A percentile compares a stretch with the other conserved stretches of the same genome.
Evolutionary conservation across 1,140 invertebrate genomes (phyloP).

Genomic region (Nephila pilipes): DNA sequence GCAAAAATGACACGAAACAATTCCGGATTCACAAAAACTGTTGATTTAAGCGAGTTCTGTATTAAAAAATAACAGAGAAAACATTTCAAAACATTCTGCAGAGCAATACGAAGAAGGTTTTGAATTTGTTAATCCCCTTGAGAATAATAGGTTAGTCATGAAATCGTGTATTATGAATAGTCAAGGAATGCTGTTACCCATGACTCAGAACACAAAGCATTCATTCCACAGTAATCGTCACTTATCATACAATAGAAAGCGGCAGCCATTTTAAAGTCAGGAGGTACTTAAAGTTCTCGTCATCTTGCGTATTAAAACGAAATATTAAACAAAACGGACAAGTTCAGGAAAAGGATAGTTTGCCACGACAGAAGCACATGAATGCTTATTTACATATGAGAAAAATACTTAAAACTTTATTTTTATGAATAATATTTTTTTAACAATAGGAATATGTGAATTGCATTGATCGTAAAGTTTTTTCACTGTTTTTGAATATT

Average conservation of each 20-base stretch:
- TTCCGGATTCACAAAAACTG: no score
- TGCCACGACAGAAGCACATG: no score
- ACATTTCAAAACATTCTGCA: background rate
- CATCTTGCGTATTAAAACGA: background rate
- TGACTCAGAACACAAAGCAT: background rate
- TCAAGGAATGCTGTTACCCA: conserved; percentile 7
- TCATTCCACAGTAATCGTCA: background rate
- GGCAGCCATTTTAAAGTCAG: background rate
- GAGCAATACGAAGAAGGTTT: background rate
- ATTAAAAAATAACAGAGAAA: background rate
- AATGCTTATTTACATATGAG: no score
- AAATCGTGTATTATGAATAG: background rate
- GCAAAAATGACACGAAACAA: no score
- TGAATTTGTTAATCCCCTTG: background rate
- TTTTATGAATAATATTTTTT: background rate
- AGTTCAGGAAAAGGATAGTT: background rate
- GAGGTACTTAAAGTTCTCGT: background rate
- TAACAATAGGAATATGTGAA: background rate
- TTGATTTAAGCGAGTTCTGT: no score
- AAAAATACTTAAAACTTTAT: background rate
- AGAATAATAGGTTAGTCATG: background rate
- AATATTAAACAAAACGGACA: background rate
- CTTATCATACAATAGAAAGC: background rate
- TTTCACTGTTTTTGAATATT: background rate
- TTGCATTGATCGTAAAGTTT: background rate